Evolutionary conservation across 2,113 vertebrate genomes (phyloP), one percentile per base, ranked within the genome.

Genomic region (Thalassoma bifasciatum): DNA sequence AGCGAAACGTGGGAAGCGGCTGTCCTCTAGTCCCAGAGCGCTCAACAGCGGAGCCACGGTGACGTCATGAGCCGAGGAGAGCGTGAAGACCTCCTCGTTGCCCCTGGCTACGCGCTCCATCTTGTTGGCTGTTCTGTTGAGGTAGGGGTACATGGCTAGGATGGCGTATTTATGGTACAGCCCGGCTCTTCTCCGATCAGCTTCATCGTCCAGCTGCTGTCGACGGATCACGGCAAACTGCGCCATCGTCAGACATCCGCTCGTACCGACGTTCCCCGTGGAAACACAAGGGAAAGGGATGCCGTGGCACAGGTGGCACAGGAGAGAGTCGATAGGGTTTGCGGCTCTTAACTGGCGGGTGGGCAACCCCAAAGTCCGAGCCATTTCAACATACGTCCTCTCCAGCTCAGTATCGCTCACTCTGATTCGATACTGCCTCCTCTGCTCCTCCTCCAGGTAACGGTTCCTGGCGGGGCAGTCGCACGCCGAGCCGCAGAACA

Each of bases 11-110:
- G 98, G 98, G 86, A 99, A 98, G 44, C 93, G 93, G 65, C 96
- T 96, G 70, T 95, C 94, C 2, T 94, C 91, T 54, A 99, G 90
- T 23, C 98, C 98, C 77, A 99, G 89, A 76, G 98, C 97, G 76
- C 96, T 98, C 21, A 99, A 95, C 84, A 99, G 54, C 0, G 98
- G 98, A 0, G 96, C 97, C 93, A 99, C 70, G 0, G 97, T 99
- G 69, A 99, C 96, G 4, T 99, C 98, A 0, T 99, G 98, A 8
- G 96, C 98, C 0, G 98, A 99, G 38, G 95, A 96, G 49, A 99
- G 93, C 9, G 94, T 88, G 66, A 99, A 96, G 12, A 95, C 24
- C 66, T 96, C 96, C 2, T 95, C 82, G 85, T 19, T 86, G 81
- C 93, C 95, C 51, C 87, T 91, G 0, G 95, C 94, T 0, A 95